Conservation (phyloP, 2,888 invertebrate species). For the Cataglyphis rosenhaueri region DNA sequence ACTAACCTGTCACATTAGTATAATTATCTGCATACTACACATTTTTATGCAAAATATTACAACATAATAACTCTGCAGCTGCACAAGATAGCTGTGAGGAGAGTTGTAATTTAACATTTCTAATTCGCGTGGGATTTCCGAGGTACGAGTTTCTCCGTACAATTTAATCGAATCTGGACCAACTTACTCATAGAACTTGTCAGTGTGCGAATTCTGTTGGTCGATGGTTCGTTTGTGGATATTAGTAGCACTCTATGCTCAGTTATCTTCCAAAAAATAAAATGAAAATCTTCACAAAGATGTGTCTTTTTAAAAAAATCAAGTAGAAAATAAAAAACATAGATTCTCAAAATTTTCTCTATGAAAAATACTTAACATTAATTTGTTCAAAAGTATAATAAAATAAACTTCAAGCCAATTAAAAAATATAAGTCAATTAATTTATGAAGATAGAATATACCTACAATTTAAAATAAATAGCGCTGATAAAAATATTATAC, state of each 20-base stretch:
- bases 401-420: neutral
- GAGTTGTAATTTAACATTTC: conserved; percentile 33
- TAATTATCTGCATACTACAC: neutral
- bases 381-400: neutral
- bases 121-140: conserved; percentile 31
- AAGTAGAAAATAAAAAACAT: neutral
- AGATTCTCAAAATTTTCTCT: neutral
- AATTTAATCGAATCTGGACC: conserved; percentile 31
- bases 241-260: neutral
- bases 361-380: neutral
- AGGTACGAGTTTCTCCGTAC: conserved; percentile 17
- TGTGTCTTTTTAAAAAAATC: neutral
- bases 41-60: conserved; percentile 14
- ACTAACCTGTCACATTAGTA: neutral
- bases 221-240: neutral
- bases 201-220: conserved; percentile 10
- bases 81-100: neutral
- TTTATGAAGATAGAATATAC: neutral
- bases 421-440: neutral
- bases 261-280: neutral
- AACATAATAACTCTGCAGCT: neutral
- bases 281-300: neutral
- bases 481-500: neutral
- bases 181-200: conserved; percentile 26
- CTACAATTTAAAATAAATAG: neutral